Evolutionary conservation across 2,888 invertebrate species (phyloP).

Genomic region (Drosophila subquinaria): DNA sequence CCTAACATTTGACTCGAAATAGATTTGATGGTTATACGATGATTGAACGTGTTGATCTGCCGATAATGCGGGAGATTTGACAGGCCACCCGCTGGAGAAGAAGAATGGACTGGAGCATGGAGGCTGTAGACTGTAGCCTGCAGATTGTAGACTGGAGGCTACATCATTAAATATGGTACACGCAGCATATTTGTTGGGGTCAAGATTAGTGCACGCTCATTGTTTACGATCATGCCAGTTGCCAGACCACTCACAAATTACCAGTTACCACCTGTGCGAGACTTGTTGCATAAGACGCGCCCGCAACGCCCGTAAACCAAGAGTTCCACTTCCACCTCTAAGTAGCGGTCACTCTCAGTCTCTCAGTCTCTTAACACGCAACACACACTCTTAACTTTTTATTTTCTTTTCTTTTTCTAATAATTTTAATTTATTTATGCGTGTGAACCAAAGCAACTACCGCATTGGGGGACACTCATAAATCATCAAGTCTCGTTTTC

Average conservation of each 20-base stretch:
- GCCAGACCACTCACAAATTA: constrained; percentile 9
- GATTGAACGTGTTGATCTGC: constrained; percentile 21
- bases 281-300: constrained; percentile 58
- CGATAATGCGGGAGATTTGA: constrained; percentile 28
- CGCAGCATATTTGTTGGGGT: constrained; percentile 29
- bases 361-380: constrained; percentile 10
- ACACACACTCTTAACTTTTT: not conserved
- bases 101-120: not conserved
- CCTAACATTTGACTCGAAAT: constrained; percentile 14
- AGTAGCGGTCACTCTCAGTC: constrained; percentile 21
- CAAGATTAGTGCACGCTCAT: constrained; percentile 37
- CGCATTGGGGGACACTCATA: constrained; percentile 47
- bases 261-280: constrained; percentile 23
- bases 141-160: not conserved
- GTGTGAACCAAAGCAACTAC: constrained; percentile 61
- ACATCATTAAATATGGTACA: constrained; percentile 45
- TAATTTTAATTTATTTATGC: constrained; percentile 69
- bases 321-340: constrained; percentile 28
- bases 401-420: constrained; percentile 38
- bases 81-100: constrained; percentile 11
- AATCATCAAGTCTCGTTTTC: constrained; percentile 46
- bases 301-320: constrained; percentile 5
- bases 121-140: not conserved
- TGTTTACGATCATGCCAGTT: constrained; percentile 37
- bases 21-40: constrained; percentile 17